Base-by-base conservation (phyloP, 2,113 vertebrate species). In the Rafetus swinhoei region DNA sequence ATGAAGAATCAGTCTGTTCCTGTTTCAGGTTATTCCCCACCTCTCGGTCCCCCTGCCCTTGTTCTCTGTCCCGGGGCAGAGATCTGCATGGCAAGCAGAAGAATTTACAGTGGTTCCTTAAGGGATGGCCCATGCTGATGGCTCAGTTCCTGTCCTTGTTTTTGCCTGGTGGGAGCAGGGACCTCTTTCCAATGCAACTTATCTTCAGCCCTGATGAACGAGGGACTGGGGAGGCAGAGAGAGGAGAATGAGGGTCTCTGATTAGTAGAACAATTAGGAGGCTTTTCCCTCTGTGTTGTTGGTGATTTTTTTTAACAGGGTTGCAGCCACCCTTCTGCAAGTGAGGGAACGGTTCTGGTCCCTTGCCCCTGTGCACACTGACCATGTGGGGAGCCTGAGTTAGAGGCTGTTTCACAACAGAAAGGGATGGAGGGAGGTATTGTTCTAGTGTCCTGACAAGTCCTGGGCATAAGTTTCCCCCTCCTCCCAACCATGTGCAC, bases 191-290 rank as follows among this genome's bases (percentile, higher is more conserved):
- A 59, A 62, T 45, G 25, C 59, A 50, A n/a, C 19, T 1, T 55
- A 52, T 60, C 87, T 86, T 91, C 59, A 82, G 72, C 84, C 90
- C 91, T 93, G 79, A 81, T 45, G 53, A 76, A 27, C 32, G 29
- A 32, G 84, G 53, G 9, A 29, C 29, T 89, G 39, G 24, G 80
- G 57, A 90, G 35, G 59, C 45, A 86, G 57, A 50, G 92, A 90
- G 93, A 90, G 76, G 93, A 90, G 90, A 59, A 59, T 53, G 93
- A 86, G 79, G 72, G 86, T 91, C 50, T 72, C 80, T 90, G 85
- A 96, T 81, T 39, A 55, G 95, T 39, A 55, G 95, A 95, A 89
- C 0, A 9, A 72, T 86, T 93, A 92, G 56, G 84, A 0, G 0
- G 74, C 87, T 93, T 92, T 93, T 89, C 90, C 89, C 50, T 35